These are phyloP conservation scores for Drosophila sturtevanti DNA, from an alignment of 1,140 invertebrate species.

Conservation along the genomic window DNA sequence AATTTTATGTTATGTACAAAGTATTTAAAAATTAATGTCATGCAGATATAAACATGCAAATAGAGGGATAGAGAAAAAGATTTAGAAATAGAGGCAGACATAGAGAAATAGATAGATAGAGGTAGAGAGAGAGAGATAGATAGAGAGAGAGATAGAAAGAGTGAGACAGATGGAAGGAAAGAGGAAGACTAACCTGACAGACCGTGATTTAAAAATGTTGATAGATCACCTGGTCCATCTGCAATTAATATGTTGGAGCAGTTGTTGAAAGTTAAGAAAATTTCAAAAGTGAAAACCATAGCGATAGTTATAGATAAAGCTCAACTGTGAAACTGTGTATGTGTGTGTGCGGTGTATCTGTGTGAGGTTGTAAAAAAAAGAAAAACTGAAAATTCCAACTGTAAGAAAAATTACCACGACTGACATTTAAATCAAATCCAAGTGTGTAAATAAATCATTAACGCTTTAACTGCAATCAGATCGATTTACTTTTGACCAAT, in stretches of 20 bases:
- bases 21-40: conserved; percentile 57
- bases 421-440: conserved; percentile 72
- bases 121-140: conserved; percentile 30
- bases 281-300: conserved; percentile 29
- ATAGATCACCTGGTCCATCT: conserved; percentile 82
- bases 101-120: conserved; percentile 13
- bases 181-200: conserved; percentile 82
- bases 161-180: conserved; percentile 19
- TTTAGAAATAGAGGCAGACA: conserved; percentile 7
- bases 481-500: conserved; percentile 54
- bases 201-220: conserved; percentile 82
- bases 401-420: conserved; percentile 6
- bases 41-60: conserved; percentile 69
- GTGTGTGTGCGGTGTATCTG: conserved; percentile 11
- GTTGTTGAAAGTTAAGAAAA: conserved; percentile 55
- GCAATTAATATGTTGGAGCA: conserved; percentile 75
- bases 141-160: conserved; percentile 23
- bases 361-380: conserved; percentile 5
- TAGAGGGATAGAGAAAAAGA: conserved; percentile 13
- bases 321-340: neutral
- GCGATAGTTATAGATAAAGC: conserved; percentile 11
- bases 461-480: conserved; percentile 69
- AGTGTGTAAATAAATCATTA: conserved; percentile 76
- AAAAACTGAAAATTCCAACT: conserved; percentile 27
- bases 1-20: conserved; percentile 30